Conservation (phyloP, 2,113 vertebrate species). For the Hiodon tergisus region DNA sequence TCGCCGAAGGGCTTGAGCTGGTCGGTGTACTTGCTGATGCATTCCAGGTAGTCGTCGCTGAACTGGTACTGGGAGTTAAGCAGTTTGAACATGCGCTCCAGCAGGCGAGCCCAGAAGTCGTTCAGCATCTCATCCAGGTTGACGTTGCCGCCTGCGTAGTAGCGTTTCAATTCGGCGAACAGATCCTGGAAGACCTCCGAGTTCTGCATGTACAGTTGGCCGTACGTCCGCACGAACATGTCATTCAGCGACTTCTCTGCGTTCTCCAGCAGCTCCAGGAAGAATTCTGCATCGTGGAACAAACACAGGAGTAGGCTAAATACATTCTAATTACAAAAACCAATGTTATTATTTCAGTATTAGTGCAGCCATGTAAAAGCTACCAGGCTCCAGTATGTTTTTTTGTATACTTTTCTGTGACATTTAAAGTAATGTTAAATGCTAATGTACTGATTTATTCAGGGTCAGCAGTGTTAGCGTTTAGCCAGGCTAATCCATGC, state of each 20-base stretch:
- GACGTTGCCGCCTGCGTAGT: slow-evolving; percentile 76
- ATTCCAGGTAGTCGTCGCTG: slow-evolving; percentile 76
- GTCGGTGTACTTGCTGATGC: slow-evolving; percentile 90
- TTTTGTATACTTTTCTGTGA: too few species aligned
- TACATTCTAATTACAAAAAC: too few species aligned
- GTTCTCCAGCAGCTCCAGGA: slow-evolving; percentile 76
- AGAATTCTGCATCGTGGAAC: slow-evolving; percentile 61
- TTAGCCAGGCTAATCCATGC: too few species aligned
- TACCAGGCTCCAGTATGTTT: too few species aligned
- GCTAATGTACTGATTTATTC: too few species aligned
- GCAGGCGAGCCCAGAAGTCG: slow-evolving; percentile 78
- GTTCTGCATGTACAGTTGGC: slow-evolving; percentile 80
- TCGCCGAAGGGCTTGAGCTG: slow-evolving; percentile 95
- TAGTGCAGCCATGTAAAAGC: too few species aligned
- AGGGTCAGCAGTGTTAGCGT: too few species aligned
- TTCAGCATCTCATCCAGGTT: slow-evolving; percentile 80
- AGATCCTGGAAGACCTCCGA: slow-evolving; percentile 80
- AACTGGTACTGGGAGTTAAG: slow-evolving; percentile 80
- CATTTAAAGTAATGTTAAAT: too few species aligned
- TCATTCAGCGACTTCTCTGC: slow-evolving; percentile 75
- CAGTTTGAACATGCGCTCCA: slow-evolving; percentile 82
- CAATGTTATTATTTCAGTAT: too few species aligned
- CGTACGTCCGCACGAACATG: slow-evolving; percentile 78
- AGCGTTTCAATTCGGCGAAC: slow-evolving; percentile 74
- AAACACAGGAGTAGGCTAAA: too few species aligned